A percentile compares a stretch with the other conserved stretches of the same genome.
Evolutionary conservation across 2,797 vertebrate species (phyloP).

Genomic region (Acropternis orthonyx): DNA sequence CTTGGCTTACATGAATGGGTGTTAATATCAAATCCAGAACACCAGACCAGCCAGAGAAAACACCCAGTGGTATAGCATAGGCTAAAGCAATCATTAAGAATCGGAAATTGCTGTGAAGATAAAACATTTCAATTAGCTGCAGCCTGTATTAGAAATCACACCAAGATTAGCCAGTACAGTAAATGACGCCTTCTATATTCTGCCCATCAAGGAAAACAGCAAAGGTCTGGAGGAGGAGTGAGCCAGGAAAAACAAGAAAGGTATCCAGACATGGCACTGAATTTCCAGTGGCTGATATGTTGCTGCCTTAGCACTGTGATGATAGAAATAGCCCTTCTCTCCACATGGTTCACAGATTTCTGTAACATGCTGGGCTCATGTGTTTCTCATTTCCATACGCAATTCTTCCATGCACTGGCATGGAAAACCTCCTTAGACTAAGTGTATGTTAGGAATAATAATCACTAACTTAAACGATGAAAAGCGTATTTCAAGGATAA

Average conservation of each 20-base stretch:
- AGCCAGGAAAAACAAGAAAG: conserved; percentile 7
- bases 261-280: neutral
- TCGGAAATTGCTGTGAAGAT: conserved; percentile 84
- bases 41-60: conserved; percentile 92
- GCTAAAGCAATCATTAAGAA: conserved; percentile 97
- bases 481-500: conserved; percentile 4
- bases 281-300: neutral
- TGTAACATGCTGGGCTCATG: neutral
- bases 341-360: neutral
- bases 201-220: neutral
- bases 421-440: neutral
- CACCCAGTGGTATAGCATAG: conserved; percentile 92
- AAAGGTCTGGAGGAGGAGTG: neutral
- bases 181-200: neutral
- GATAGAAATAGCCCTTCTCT: neutral
- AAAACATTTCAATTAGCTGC: conserved; percentile 33
- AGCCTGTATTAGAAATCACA: neutral
- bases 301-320: neutral
- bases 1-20: conserved; percentile 91
- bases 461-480: neutral
- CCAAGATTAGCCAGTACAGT: neutral
- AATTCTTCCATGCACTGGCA: neutral
- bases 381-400: neutral
- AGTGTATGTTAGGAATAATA: conserved; percentile 1
- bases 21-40: conserved; percentile 96